These are phyloP conservation scores for Bombus pascuorum DNA, from an alignment of 1,140 invertebrate genomes.

Conservation along the genomic window DNA sequence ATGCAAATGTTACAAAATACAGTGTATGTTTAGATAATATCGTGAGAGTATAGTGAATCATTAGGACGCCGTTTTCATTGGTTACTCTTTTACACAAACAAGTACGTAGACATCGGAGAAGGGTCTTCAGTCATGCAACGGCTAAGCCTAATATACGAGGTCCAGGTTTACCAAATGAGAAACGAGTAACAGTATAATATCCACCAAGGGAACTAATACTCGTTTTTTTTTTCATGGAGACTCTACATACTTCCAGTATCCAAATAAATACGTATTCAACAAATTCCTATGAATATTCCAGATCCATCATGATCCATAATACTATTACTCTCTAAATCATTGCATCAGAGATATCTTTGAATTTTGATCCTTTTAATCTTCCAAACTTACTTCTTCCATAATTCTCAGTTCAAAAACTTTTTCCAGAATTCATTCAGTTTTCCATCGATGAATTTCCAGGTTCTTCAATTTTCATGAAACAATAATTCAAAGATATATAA, in stretches of 20 bases:
- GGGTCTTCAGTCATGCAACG: slow-evolving; percentile 44
- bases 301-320: background rate
- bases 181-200: background rate
- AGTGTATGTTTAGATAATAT: background rate
- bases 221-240: background rate
- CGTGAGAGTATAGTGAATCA: background rate
- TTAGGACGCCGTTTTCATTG: slow-evolving; percentile 4
- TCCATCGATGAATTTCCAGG: background rate
- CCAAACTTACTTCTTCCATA: background rate
- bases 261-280: background rate
- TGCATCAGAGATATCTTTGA: background rate
- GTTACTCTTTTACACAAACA: slow-evolving; percentile 53
- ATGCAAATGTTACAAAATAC: background rate
- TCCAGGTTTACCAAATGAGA: background rate
- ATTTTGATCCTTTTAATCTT: background rate
- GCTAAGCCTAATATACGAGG: slow-evolving; percentile 7
- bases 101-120: slow-evolving; percentile 64
- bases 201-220: background rate
- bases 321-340: no score
- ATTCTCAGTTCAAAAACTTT: background rate
- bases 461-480: background rate
- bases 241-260: slow-evolving; percentile 12
- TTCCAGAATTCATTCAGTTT: background rate
- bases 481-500: background rate
- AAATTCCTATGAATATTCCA: background rate